These are phyloP conservation scores for Tyrannus savana DNA, from an alignment of 2,113 vertebrate species.

Conservation along the genomic window DNA sequence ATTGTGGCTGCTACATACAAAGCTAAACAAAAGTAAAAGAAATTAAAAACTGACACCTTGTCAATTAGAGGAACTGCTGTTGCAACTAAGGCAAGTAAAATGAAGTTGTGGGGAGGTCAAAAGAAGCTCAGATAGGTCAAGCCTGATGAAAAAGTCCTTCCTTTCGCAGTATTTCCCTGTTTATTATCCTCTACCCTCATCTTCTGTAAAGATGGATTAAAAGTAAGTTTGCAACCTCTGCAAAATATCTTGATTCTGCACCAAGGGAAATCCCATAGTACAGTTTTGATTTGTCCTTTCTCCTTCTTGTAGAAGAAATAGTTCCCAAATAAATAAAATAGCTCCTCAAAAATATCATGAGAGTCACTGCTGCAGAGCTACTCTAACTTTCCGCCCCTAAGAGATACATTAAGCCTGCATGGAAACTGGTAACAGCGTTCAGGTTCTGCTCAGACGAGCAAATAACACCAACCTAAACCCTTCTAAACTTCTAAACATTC, in stretches of 20 bases:
- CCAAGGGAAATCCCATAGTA: neutral
- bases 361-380: neutral
- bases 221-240: neutral
- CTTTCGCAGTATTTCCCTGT: neutral
- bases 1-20: neutral
- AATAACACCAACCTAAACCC: neutral
- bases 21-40: neutral
- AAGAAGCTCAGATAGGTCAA: neutral
- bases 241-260: neutral
- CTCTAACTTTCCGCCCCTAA: neutral
- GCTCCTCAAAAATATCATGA: neutral
- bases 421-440: neutral
- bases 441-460: neutral
- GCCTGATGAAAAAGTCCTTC: neutral
- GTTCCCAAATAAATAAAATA: neutral
- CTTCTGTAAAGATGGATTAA: neutral
- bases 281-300: neutral
- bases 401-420: neutral
- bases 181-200: neutral
- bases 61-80: neutral
- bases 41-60: neutral
- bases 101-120: neutral
- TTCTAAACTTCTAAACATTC: neutral
- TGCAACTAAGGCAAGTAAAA: neutral
- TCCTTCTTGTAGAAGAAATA: neutral